Percentiles rank a stretch among this genome's conserved stretches.
Evolutionary conservation across 2,888 invertebrate genomes (phyloP).

Genomic region (Eledone cirrhosa): DNA sequence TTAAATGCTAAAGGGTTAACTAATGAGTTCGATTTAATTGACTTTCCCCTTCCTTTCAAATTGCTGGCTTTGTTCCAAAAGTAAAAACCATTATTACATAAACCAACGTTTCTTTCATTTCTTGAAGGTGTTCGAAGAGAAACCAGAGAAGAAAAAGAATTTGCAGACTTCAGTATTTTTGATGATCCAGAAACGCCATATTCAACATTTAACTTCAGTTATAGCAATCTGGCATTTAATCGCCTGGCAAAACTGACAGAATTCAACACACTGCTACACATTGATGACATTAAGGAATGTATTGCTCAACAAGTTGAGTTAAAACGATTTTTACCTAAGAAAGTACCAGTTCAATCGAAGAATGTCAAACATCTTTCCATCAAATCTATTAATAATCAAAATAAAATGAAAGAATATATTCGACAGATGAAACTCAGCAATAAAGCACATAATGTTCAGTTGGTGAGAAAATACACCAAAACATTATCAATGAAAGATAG

Average conservation of each 20-base stretch:
- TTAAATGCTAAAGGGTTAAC: too few relatives aligned
- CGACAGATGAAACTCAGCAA: not conserved
- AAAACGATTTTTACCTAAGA: constrained; percentile 42
- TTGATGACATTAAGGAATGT: constrained; percentile 62
- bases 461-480: constrained; percentile 14
- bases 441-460: not conserved
- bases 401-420: constrained; percentile 33
- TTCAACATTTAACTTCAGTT: constrained; percentile 68
- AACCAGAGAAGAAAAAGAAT: constrained; percentile 65
- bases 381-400: constrained; percentile 46
- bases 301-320: constrained; percentile 56
- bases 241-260: constrained; percentile 67
- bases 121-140: constrained; percentile 63
- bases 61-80: too few relatives aligned
- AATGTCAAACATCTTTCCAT: constrained; percentile 46
- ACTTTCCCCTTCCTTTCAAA: too few relatives aligned
- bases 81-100: too few relatives aligned
- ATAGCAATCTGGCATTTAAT: constrained; percentile 64
- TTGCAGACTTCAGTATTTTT: constrained; percentile 67
- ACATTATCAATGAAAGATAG: not conserved
- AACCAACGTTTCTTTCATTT: not conserved
- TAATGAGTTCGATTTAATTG: too few relatives aligned
- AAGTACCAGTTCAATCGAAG: constrained; percentile 42
- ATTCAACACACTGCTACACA: constrained; percentile 66
- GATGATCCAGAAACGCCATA: constrained; percentile 66